Evolutionary conservation across 2,797 vertebrate species (phyloP).

Genomic region (Myoxocephalus aenaeus): DNA sequence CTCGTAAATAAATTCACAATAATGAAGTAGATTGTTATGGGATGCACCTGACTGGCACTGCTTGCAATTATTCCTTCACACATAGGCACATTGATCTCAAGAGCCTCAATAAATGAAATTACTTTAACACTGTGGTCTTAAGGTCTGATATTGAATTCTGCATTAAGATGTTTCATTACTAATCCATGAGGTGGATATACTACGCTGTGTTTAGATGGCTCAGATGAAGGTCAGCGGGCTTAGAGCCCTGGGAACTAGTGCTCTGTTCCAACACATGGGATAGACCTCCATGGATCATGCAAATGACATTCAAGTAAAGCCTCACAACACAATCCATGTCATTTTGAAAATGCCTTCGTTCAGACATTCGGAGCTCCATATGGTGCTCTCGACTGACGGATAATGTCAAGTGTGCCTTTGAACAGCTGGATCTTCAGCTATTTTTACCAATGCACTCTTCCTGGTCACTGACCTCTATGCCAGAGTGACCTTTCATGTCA

Average conservation of each 20-base stretch:
- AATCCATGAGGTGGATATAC: not conserved
- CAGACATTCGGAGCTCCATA: not conserved
- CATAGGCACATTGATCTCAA: slow-evolving; percentile 1
- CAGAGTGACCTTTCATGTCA: slow-evolving; percentile 13
- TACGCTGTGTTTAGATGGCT: slow-evolving; percentile 10
- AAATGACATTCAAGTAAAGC: slow-evolving; percentile 16
- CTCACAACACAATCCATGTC: not conserved
- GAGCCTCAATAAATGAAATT: slow-evolving; percentile 13
- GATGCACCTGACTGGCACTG: not conserved
- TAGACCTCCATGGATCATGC: not conserved
- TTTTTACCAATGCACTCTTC: not conserved
- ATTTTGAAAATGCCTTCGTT: not conserved
- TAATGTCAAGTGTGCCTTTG: slow-evolving; percentile 25
- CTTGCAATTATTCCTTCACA: not conserved
- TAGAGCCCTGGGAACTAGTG: not conserved
- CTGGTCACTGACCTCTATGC: slow-evolving; percentile 10
- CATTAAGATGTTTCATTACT: slow-evolving; percentile 5
- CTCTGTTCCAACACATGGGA: not conserved
- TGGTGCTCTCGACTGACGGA: not conserved
- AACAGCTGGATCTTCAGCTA: slow-evolving; percentile 5
- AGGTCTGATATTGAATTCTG: slow-evolving; percentile 16
- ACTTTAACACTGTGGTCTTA: not conserved
- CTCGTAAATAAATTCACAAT: not conserved
- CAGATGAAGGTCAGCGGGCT: slow-evolving; percentile 30
- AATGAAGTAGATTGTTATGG: not conserved